Conservation (phyloP, 2,888 invertebrate genomes). For the Cantharis rufa region DNA sequence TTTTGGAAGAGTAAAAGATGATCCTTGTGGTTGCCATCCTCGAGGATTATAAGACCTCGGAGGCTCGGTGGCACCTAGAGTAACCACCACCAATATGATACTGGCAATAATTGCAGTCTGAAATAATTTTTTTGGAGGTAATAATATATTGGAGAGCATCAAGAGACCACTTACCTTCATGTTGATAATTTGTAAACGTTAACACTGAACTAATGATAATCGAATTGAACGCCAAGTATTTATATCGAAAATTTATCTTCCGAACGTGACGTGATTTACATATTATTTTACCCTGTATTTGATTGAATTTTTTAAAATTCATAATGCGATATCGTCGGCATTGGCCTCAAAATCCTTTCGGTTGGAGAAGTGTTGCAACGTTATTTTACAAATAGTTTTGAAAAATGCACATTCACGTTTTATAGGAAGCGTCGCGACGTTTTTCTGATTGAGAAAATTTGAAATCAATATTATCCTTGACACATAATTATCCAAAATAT, state of each 20-base stretch:
- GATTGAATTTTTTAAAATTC: slow-evolving; percentile 24
- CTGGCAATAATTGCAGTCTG: slow-evolving; percentile 38
- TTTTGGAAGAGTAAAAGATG: slow-evolving; percentile 54
- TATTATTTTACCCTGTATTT: slow-evolving; percentile 31
- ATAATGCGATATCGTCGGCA: slow-evolving; percentile 26
- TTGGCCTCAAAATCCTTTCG: slow-evolving; percentile 31
- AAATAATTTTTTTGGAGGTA: too few species aligned
- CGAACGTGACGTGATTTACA: slow-evolving; percentile 30
- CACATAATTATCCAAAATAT: too few species aligned
- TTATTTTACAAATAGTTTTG: not conserved
- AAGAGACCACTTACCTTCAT: slow-evolving; percentile 31
- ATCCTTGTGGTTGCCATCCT: slow-evolving; percentile 57
- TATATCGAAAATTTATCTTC: slow-evolving; percentile 21
- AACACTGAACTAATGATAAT: slow-evolving; percentile 29
- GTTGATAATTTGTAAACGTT: slow-evolving; percentile 6
- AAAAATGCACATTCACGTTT: not conserved
- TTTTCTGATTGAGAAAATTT: too few species aligned
- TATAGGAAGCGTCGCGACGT: not conserved
- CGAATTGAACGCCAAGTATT: slow-evolving; percentile 25
- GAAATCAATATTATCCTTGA: too few species aligned
- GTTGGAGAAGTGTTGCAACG: not conserved
- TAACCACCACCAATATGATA: slow-evolving; percentile 50
- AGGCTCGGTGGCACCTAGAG: slow-evolving; percentile 56
- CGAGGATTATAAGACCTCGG: slow-evolving; percentile 53
- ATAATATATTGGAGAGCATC: too few species aligned